These are phyloP conservation scores for Hephaestus fuliginosus DNA, from an alignment of 2,797 vertebrate species.

Conservation along the genomic window DNA sequence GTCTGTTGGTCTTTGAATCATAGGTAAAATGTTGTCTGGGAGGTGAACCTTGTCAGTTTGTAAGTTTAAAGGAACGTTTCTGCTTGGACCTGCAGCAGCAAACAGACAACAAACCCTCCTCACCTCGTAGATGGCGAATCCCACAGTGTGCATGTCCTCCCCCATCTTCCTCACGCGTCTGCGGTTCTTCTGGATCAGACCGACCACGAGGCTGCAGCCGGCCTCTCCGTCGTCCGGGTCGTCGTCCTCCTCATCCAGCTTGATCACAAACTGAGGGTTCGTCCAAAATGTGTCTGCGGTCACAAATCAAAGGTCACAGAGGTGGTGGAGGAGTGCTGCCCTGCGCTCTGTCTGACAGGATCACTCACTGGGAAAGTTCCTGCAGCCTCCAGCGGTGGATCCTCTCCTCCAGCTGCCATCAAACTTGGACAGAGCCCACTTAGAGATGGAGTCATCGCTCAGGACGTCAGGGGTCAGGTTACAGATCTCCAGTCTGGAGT, in stretches of 20 bases:
- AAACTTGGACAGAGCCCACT: constrained; percentile 89
- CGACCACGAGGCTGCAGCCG: constrained; percentile 86
- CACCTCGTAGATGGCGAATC: constrained; percentile 87
- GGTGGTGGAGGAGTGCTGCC: too few species aligned
- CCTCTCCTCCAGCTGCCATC: constrained; percentile 91
- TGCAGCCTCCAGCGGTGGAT: constrained; percentile 91
- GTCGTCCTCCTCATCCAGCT: constrained; percentile 85
- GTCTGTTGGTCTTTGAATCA: too few species aligned
- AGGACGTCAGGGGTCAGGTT: constrained; percentile 92
- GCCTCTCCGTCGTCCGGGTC: constrained; percentile 76
- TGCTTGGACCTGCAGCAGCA: too few species aligned
- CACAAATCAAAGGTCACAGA: background rate
- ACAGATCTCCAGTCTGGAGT: constrained; percentile 91
- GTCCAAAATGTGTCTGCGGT: constrained; percentile 89
- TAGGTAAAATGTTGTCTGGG: too few species aligned
- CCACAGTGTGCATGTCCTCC: constrained; percentile 87
- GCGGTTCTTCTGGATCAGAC: constrained; percentile 91
- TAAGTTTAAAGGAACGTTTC: too few species aligned
- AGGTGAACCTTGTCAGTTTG: too few species aligned
- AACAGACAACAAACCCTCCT: background rate
- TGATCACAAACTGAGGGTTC: constrained; percentile 90
- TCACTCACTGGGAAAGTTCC: constrained; percentile 87
- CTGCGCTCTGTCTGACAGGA: constrained; percentile 1
- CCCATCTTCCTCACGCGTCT: constrained; percentile 74
- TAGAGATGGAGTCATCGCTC: constrained; percentile 81